These are phyloP conservation scores for Trachemys scripta DNA, from an alignment of 2,113 vertebrate species.

Conservation along the genomic window DNA sequence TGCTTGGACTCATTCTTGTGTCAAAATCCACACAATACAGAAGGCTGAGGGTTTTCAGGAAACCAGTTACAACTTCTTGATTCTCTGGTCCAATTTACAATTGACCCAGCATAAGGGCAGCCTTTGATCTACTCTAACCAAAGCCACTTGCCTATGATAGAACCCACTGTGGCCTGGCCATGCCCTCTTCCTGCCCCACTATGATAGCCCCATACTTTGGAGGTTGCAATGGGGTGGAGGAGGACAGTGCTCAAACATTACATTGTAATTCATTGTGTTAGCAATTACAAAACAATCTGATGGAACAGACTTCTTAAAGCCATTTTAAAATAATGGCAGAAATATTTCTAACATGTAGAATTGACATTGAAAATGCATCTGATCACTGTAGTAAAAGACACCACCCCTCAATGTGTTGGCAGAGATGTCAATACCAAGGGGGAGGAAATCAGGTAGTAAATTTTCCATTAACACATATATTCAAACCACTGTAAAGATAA, in stretches of 20 bases:
- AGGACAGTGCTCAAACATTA: neutral
- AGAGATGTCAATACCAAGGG: neutral
- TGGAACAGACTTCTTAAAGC: neutral
- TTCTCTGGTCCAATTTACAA: neutral
- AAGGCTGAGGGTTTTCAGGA: neutral
- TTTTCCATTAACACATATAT: neutral
- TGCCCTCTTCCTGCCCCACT: neutral
- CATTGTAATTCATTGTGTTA: neutral
- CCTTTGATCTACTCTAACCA: neutral
- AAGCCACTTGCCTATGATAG: neutral
- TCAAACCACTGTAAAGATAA: neutral
- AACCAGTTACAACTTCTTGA: neutral
- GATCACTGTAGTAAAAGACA: neutral
- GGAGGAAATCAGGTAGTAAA: neutral
- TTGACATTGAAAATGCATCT: neutral
- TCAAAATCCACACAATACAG: neutral
- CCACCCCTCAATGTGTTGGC: neutral
- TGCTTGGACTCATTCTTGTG: neutral
- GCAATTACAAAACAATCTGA: neutral
- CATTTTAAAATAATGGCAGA: neutral
- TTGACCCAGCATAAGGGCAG: neutral
- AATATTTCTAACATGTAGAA: neutral
- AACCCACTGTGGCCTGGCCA: rapidly evolving
- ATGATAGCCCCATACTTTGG: neutral
- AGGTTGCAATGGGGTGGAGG: neutral